Base-by-base conservation (phyloP, 2,888 invertebrate species). In the Rhamphomyia laevipes region DNA sequence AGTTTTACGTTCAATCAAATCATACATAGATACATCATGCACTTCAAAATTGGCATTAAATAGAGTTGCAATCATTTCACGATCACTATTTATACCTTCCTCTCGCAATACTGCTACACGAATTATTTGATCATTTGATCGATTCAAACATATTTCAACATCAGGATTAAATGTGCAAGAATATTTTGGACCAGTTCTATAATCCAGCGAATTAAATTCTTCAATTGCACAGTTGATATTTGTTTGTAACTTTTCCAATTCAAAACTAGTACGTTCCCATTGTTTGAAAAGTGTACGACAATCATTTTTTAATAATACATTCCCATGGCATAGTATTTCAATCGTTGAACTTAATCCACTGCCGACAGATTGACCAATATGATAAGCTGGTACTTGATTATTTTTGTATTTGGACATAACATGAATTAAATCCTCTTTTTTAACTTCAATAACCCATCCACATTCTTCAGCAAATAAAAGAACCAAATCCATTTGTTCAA, bases 241-340 rank as follows among this genome's bases (percentile, higher is more conserved):
- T 1, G 88, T 82, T 71, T 97, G 97, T 13, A 82, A 76, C 54
- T 81, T 75, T 66, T 97, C 97, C 47, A 99, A 68, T 56, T 82
- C 82, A 65, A 86, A 93, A 69, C 95, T 94, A 0, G 95, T 96
- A 65, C 91, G 90, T 68, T 97, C 97, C 97, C 97, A 99, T 64
- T 84, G 78, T 61, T 82, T 79, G 68, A 87, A 83, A 38, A 93
- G 73, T 0, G 78, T 72, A 30, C 80, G 73, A 48, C 92, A 75
- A 13, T 74, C 72, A 4, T 78, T 78, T 50, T 80, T 72, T 3
- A 92, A 62, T 10, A 85, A 47, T 2, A 27, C 47, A 2, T 55
- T 57, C 0, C 51, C 48, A 2, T 59, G 56, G 12, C 53, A 55
- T 10, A 51, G 55, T 4, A 70, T 55, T 3, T 53, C 21, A 6